Conservation (phyloP, 2,797 vertebrate species). For the Pseudotriccus pelzelni region DNA sequence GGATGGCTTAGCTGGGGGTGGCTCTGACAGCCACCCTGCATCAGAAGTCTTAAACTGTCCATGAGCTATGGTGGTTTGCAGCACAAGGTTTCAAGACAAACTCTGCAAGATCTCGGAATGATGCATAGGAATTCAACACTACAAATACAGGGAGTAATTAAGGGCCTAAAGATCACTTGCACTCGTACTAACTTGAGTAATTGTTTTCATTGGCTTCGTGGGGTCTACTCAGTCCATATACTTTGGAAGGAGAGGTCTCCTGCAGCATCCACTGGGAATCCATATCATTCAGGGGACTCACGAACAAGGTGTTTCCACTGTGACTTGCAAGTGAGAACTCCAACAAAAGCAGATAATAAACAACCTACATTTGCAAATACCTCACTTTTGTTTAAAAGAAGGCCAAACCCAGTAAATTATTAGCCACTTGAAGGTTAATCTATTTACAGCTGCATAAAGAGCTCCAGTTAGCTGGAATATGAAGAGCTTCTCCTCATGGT, state of each 20-base stretch:
- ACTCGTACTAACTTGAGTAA: not conserved
- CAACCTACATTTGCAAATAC: not conserved
- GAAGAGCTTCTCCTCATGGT: accelerated
- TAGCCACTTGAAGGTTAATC: not conserved
- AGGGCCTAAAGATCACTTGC: not conserved
- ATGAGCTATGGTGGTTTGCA: not conserved
- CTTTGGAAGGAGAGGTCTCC: not conserved
- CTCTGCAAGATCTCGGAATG: not conserved
- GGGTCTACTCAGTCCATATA: not conserved
- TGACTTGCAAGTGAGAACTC: not conserved
- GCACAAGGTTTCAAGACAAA: not conserved
- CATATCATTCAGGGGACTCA: not conserved
- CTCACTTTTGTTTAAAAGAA: not conserved
- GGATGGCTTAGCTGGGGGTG: not conserved
- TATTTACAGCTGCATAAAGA: not conserved
- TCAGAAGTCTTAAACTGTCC: not conserved
- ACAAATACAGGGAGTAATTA: not conserved
- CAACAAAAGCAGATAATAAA: not conserved
- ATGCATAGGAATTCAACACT: not conserved
- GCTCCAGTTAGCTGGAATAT: not conserved
- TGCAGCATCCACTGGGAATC: not conserved
- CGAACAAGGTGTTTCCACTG: not conserved
- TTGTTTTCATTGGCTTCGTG: conserved; percentile 24
- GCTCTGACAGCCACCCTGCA: not conserved
- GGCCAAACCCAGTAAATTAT: not conserved